phyloP scores from a whole-genome alignment of 1,140 invertebrate genomes.

The Rhyacophila brunnea region DNA sequence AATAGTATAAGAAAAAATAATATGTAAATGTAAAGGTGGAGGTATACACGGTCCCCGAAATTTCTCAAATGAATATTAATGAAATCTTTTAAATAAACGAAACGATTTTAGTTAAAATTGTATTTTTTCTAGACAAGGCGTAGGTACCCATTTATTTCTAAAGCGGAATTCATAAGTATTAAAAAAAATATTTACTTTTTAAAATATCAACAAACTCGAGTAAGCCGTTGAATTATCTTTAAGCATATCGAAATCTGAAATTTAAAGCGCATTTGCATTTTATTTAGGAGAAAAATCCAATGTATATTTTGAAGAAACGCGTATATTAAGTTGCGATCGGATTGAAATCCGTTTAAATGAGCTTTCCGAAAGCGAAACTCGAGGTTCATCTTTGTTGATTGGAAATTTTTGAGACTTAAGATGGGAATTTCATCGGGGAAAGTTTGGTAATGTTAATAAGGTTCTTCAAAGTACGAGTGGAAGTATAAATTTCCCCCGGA shows the following conservation, averaged over 20 bases:
- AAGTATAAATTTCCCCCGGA: too few species aligned
- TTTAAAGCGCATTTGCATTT: conserved; percentile 19
- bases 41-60: too few species aligned
- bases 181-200: conserved; percentile 5
- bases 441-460: too few species aligned
- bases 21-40: too few species aligned
- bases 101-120: too few species aligned
- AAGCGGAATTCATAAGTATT: background rate
- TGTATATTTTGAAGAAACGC: conserved; percentile 13
- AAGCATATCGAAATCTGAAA: background rate
- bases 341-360: conserved; percentile 18
- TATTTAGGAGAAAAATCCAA: conserved; percentile 5
- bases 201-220: background rate
- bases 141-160: too few species aligned
- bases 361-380: conserved; percentile 18
- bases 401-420: conserved; percentile 15
- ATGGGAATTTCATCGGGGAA: too few species aligned
- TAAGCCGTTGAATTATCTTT: background rate
- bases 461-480: too few species aligned
- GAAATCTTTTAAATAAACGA: too few species aligned
- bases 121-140: too few species aligned
- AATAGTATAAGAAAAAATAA: too few species aligned
- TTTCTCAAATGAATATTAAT: too few species aligned
- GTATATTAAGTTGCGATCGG: conserved; percentile 25
- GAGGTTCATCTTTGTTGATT: conserved; percentile 23